Conservation (phyloP, 2,888 invertebrate genomes). For the Ypsolopha sequella region DNA sequence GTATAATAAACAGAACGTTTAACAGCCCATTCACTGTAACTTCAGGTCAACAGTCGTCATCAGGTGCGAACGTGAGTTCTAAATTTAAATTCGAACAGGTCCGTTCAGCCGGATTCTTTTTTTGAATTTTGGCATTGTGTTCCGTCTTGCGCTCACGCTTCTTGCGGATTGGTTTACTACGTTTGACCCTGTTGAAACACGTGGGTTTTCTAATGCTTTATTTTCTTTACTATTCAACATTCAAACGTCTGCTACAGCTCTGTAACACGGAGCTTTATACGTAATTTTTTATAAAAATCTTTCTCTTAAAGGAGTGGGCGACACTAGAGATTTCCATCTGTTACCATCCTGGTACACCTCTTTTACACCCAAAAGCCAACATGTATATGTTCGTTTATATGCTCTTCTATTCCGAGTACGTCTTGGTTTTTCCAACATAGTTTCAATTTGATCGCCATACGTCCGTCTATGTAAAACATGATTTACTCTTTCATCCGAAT, state of each 20-base stretch:
- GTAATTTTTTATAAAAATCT: background rate
- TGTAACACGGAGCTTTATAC: no score
- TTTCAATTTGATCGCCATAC: no score
- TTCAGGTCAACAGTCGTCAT: background rate
- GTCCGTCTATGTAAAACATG: no score
- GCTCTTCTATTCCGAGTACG: no score
- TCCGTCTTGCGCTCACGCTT: background rate
- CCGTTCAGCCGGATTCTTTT: background rate
- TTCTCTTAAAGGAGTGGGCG: background rate
- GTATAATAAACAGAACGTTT: background rate
- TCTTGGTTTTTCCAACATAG: no score
- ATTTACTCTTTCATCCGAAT: no score
- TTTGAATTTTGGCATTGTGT: constrained; percentile 3
- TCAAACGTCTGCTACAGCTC: no score
- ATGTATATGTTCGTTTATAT: background rate
- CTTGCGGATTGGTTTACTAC: background rate
- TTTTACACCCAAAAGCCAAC: background rate
- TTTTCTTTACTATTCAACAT: no score
- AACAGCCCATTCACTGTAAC: background rate
- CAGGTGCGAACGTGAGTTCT: constrained; percentile 1
- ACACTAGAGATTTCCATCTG: background rate
- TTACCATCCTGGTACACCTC: background rate
- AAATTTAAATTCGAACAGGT: constrained; percentile 2
- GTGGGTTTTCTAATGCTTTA: background rate
- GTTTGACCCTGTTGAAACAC: background rate